A percentile compares a stretch with the other conserved stretches of the same genome.
phyloP scores from a whole-genome alignment of 2,888 invertebrate species.

The Atethmia centrago region DNA sequence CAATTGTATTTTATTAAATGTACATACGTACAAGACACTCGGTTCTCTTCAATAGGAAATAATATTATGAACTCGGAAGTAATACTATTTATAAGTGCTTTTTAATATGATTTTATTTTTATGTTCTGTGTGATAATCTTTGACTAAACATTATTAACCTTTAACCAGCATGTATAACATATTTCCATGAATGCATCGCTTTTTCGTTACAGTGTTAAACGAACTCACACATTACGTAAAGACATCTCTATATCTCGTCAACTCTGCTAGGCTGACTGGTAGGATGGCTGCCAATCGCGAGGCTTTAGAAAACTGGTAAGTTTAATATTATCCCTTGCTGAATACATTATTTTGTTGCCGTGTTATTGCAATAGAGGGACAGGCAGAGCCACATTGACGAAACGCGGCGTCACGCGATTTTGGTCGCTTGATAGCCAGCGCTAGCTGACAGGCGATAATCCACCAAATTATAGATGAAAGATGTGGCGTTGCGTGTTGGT shows the following conservation, averaged over 20 bases:
- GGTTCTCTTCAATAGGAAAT: constrained; percentile 4
- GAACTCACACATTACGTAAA: constrained; percentile 61
- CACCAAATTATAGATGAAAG: background rate
- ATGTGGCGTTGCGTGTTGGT: constrained; percentile 24
- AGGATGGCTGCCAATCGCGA: constrained; percentile 60
- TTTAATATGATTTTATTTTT: constrained; percentile 43
- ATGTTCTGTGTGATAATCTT: constrained; percentile 58
- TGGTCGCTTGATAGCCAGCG: background rate
- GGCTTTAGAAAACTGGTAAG: constrained; percentile 61
- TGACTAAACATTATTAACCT: constrained; percentile 48
- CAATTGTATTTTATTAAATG: background rate
- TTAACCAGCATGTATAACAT: constrained; percentile 58
- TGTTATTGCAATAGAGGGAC: constrained; percentile 37
- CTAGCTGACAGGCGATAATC: background rate
- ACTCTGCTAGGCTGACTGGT: constrained; percentile 54
- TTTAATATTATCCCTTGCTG: constrained; percentile 53
- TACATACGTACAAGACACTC: background rate
- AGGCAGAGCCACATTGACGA: constrained; percentile 25
- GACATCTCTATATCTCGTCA: constrained; percentile 57
- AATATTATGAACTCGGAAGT: constrained; percentile 37
- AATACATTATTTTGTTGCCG: constrained; percentile 54
- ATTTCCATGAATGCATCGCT: constrained; percentile 63
- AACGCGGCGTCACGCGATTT: constrained; percentile 16
- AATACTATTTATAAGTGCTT: constrained; percentile 50
- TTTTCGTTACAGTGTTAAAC: constrained; percentile 61